These are phyloP conservation scores for Ctenodactylus gundi DNA, from an alignment of 2,113 vertebrate species.

Conservation along the genomic window DNA sequence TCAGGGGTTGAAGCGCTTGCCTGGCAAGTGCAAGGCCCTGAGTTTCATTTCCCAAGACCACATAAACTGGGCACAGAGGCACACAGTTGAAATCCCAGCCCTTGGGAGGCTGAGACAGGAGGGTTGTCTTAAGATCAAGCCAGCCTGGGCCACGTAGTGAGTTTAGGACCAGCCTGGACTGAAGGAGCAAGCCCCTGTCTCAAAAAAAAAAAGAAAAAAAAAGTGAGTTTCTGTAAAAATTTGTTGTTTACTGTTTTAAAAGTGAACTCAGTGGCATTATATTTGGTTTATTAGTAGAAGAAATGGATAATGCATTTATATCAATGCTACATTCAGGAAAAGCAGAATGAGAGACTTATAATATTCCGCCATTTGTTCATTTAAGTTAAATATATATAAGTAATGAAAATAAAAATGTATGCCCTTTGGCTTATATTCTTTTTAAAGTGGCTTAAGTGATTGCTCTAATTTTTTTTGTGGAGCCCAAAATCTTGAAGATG, in stretches of 20 bases:
- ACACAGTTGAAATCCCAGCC: too few relatives aligned
- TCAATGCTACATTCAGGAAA: conserved; percentile 57
- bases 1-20: too few relatives aligned
- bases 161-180: too few relatives aligned
- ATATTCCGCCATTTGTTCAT: conserved; percentile 27
- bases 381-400: conserved; percentile 36
- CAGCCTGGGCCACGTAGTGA: too few relatives aligned
- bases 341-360: conserved; percentile 47
- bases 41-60: too few relatives aligned
- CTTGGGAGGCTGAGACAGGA: too few relatives aligned
- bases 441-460: conserved; percentile 10
- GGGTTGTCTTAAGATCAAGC: too few relatives aligned
- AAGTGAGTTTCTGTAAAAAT: conserved; percentile 45
- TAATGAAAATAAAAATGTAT: conserved; percentile 36
- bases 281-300: conserved; percentile 61
- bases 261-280: conserved; percentile 51
- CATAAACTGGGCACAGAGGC: too few relatives aligned
- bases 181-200: too few relatives aligned
- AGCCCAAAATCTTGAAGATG: not conserved
- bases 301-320: conserved; percentile 64
- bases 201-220: too few relatives aligned
- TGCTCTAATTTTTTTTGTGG: not conserved
- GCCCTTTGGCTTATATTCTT: conserved; percentile 13
- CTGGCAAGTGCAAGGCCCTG: too few relatives aligned
- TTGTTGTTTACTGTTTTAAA: conserved; percentile 61